Evolutionary conservation across 2,888 invertebrate genomes (phyloP).

Genomic region (Agonopterix arenella): DNA sequence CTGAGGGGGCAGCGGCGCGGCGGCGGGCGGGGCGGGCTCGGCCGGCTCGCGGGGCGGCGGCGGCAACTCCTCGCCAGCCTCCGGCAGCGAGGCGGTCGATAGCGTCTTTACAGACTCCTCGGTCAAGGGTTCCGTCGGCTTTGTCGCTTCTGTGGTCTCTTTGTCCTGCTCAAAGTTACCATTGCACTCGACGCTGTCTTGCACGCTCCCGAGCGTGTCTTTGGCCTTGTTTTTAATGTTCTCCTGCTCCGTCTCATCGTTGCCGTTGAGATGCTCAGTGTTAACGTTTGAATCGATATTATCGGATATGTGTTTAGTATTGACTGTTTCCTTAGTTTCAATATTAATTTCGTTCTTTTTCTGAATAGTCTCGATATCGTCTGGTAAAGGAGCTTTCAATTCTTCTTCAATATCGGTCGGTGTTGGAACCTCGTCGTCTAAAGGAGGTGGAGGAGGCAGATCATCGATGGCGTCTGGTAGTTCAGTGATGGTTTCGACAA

Average conservation of each 20-base stretch:
- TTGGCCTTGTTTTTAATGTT: slow-evolving; percentile 34
- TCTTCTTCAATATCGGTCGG: slow-evolving; percentile 15
- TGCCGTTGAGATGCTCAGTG: slow-evolving; percentile 19
- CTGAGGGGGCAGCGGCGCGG: slow-evolving; percentile 35
- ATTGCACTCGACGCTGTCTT: slow-evolving; percentile 35
- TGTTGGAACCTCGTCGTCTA: slow-evolving; percentile 19
- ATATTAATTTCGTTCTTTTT: slow-evolving; percentile 5
- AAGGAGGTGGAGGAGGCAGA: slow-evolving; percentile 37
- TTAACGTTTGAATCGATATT: slow-evolving; percentile 16
- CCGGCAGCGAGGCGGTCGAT: slow-evolving; percentile 21
- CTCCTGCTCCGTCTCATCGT: slow-evolving; percentile 24
- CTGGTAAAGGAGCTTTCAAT: slow-evolving; percentile 3
- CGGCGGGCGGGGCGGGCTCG: slow-evolving; percentile 25
- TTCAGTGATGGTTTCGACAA: slow-evolving; percentile 9
- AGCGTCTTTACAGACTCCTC: slow-evolving; percentile 10
- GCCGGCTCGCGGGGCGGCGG: slow-evolving; percentile 16
- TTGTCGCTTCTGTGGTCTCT: slow-evolving; percentile 1
- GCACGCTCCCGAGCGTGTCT: slow-evolving; percentile 24
- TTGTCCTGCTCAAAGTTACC: slow-evolving; percentile 23
- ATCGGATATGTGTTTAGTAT: slow-evolving; percentile 22
- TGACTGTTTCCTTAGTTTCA: slow-evolving; percentile 12
- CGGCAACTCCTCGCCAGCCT: slow-evolving; percentile 16
- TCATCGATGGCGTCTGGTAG: slow-evolving; percentile 24
- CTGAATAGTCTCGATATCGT: slow-evolving; percentile 17
- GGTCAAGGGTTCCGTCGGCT: background rate